A percentile compares a stretch with the other conserved stretches of the same genome.
Conservation (phyloP, 2,888 invertebrate genomes). For the Lymantria dispar region DNA sequence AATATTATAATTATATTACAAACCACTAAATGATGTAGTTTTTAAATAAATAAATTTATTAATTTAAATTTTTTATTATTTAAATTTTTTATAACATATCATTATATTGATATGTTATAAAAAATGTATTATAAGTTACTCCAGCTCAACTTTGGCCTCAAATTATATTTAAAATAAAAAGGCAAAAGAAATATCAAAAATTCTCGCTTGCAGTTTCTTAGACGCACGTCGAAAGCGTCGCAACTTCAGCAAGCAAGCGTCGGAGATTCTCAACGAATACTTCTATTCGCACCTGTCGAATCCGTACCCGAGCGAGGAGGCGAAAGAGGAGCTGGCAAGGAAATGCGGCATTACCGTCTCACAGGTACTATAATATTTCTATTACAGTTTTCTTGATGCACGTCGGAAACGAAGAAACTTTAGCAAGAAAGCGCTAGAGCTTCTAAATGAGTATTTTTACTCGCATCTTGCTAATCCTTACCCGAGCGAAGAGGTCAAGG, state of each 20-base stretch:
- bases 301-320: constrained; percentile 99
- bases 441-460: constrained; percentile 98
- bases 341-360: constrained; percentile 99
- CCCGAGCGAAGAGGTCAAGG: constrained; percentile 98
- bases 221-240: constrained; percentile 95
- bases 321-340: constrained; percentile 99
- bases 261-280: constrained; percentile 99
- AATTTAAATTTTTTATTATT: no score
- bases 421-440: constrained; percentile 98
- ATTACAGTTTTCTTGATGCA: constrained; percentile 83
- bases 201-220: constrained; percentile 82
- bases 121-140: constrained; percentile 2
- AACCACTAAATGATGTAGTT: no score
- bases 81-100: no score
- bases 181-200: constrained; percentile 6
- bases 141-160: constrained; percentile 61
- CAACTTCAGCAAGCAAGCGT: constrained; percentile 99
- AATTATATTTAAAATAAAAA: constrained; percentile 9
- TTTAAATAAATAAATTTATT: no score
- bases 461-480: constrained; percentile 98
- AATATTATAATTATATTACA: no score
- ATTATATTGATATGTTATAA: no score
- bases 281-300: constrained; percentile 99
- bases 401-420: constrained; percentile 95
- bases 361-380: constrained; percentile 83